Evolutionary conservation across 2,888 invertebrate species (phyloP).

Genomic region (Cheilosia scutellata): DNA sequence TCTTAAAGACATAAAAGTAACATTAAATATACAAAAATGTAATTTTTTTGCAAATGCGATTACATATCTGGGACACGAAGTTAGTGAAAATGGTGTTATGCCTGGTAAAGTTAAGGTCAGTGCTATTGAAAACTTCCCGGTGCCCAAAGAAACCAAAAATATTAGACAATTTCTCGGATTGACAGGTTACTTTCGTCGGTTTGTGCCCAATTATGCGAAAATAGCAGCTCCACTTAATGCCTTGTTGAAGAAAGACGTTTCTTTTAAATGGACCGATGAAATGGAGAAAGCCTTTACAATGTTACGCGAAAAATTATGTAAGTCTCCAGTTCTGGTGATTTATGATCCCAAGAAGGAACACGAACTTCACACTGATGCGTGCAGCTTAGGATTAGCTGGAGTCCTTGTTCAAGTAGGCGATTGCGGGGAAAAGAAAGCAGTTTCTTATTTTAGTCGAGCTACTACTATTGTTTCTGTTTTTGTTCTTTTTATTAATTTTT

Average conservation of each 20-base stretch:
- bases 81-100: too few relatives aligned
- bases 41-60: neutral
- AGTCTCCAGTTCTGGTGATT: neutral
- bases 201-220: too few relatives aligned
- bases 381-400: constrained; percentile 41
- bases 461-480: constrained; percentile 2
- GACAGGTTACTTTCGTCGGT: neutral
- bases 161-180: neutral
- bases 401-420: constrained; percentile 26
- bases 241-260: neutral
- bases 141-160: neutral
- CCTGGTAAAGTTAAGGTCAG: neutral
- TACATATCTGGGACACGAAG: too few relatives aligned
- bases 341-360: constrained; percentile 12
- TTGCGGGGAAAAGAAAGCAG: neutral
- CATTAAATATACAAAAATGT: neutral
- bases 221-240: too few relatives aligned
- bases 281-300: constrained; percentile 3
- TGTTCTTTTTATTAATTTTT: too few relatives aligned
- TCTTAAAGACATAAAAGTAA: neutral
- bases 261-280: constrained; percentile 19
- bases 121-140: neutral
- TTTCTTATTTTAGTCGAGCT: constrained; percentile 42
- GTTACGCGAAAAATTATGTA: neutral
- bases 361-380: constrained; percentile 32